Conservation (phyloP, 2,797 vertebrate genomes). For the Limnodromus scolopaceus region DNA sequence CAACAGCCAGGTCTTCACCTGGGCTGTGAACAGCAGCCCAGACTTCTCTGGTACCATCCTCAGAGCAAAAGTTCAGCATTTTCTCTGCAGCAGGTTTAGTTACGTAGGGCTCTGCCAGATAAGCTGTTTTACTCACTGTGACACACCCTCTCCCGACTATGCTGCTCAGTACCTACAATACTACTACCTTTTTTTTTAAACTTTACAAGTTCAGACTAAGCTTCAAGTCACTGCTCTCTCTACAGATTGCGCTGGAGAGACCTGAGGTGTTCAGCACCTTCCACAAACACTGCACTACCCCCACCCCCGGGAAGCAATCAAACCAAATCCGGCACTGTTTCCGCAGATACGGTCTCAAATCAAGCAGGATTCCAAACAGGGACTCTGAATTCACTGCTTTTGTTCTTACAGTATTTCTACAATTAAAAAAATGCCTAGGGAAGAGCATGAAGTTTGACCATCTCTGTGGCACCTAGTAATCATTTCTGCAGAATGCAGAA, state of each 20-base stretch:
- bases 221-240: neutral
- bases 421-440: neutral
- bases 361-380: neutral
- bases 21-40: neutral
- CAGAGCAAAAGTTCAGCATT: neutral
- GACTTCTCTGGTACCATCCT: neutral
- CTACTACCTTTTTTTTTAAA: neutral
- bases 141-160: neutral
- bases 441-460: neutral
- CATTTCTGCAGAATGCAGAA: neutral
- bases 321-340: neutral
- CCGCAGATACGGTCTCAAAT: neutral
- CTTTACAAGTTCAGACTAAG: neutral
- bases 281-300: no score
- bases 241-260: neutral
- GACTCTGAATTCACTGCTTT: neutral
- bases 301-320: neutral
- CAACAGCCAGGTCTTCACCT: neutral
- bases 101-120: fast-evolving
- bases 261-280: neutral
- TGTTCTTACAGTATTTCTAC: neutral
- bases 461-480: neutral
- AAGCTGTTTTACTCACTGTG: neutral
- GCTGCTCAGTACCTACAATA: neutral
- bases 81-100: neutral